These are phyloP conservation scores for Apotomis capreana DNA, from an alignment of 2,888 invertebrate species.

Conservation along the genomic window DNA sequence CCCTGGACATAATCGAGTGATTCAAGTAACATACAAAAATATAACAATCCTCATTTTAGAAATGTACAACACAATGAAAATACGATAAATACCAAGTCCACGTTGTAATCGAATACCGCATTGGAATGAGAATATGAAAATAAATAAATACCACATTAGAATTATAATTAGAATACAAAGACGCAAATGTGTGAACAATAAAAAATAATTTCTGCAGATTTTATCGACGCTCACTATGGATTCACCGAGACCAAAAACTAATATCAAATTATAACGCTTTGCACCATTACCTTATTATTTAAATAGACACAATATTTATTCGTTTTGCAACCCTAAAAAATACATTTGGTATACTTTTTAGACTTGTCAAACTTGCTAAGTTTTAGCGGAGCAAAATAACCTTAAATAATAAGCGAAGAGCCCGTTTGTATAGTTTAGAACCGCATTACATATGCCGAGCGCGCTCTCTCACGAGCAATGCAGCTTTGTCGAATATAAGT, in stretches of 20 bases:
- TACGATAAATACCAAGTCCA: slow-evolving; percentile 61
- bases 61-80: slow-evolving; percentile 71
- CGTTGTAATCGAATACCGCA: slow-evolving; percentile 63
- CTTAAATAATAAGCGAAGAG: slow-evolving; percentile 58
- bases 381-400: slow-evolving; percentile 59
- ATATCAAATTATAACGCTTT: slow-evolving; percentile 64
- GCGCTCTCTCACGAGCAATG: slow-evolving; percentile 66
- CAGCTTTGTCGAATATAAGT: slow-evolving; percentile 38
- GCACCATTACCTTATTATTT: slow-evolving; percentile 67
- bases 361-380: slow-evolving; percentile 54
- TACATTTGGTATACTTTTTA: slow-evolving; percentile 52
- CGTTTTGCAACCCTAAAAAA: slow-evolving; percentile 62
- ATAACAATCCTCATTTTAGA: slow-evolving; percentile 68
- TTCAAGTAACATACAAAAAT: slow-evolving; percentile 77
- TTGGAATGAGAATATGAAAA: slow-evolving; percentile 76
- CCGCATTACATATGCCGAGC: slow-evolving; percentile 46
- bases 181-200: slow-evolving; percentile 26
- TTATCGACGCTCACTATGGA: slow-evolving; percentile 24
- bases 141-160: slow-evolving; percentile 52
- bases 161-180: slow-evolving; percentile 33
- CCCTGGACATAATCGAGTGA: slow-evolving; percentile 57
- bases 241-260: slow-evolving; percentile 37
- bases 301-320: slow-evolving; percentile 60
- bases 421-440: slow-evolving; percentile 55
- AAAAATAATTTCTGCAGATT: slow-evolving; percentile 37